Evolutionary conservation across 2,888 invertebrate species (phyloP), one percentile per base, ranked within the genome.

Genomic region (Pteria penguin): DNA sequence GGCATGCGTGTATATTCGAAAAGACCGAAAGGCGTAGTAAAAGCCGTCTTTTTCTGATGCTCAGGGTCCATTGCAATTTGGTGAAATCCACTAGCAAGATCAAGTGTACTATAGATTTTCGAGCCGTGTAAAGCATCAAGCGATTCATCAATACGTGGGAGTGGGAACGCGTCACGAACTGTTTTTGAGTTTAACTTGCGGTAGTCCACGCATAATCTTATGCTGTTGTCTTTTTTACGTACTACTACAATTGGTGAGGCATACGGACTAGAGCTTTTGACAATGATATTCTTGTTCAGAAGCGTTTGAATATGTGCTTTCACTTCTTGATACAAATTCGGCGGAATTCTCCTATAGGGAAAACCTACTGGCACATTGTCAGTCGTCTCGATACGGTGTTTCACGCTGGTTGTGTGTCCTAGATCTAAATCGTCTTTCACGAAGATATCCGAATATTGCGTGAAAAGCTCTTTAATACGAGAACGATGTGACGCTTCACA

Each of bases 201-300:
- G 29, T 72, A 83, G 29, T 84, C 82, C 0, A 76, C 71, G 29
- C 78, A 80, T 8, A 78, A 54, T 22, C 82, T 26, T 11, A 82
- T 52, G 1, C 54, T 52, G 1, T 68, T 68, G 29, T 72, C 69
- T 24, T 73, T 76, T 61, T 82, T 82, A 18, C 81, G 58, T 1
- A 81, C 79, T 22, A 82, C 55, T n/a, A 84, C 79, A n/a, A 82
- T 61, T 29, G 80, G 77, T n/a, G 76, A 65, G 4, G 81, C 74
- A 52, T 80, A n/a, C n/a, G n/a, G n/a, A n/a, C n/a, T n/a, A n/a
- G n/a, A n/a, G n/a, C n/a, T n/a, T n/a, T n/a, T n/a, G 83, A 18
- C 5, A 31, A 67, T 55, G n/a, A 67, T 45, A 8, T 24, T 29
- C 32, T 31, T 55, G 22, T 57, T 33, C 4, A 67, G 4, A 3